Conservation (phyloP, 2,888 invertebrate genomes). For the Diplazon laetatorius region DNA sequence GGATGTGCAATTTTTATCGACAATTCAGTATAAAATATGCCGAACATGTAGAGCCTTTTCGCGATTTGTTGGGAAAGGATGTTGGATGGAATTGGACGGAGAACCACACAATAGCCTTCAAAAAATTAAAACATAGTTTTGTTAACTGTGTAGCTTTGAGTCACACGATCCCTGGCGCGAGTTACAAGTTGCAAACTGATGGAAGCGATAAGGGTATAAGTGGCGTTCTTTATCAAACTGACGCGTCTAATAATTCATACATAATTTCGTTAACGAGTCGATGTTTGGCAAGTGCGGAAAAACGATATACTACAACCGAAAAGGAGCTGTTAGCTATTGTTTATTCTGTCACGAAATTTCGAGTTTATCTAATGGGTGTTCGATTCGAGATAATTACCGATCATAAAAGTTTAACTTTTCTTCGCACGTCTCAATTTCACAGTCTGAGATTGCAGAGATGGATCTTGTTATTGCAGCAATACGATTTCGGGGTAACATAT, state of each 20-base stretch:
- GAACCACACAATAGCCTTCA: conserved; percentile 51
- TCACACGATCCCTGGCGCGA: conserved; percentile 38
- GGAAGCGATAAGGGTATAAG: conserved; percentile 54
- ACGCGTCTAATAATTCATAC: too few relatives aligned
- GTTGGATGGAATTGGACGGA: conserved; percentile 51
- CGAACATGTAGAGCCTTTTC: conserved; percentile 46
- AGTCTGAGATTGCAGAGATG: conserved; percentile 59
- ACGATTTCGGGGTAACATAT: conserved; percentile 43
- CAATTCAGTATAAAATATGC: conserved; percentile 44
- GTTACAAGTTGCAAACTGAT: conserved; percentile 61
- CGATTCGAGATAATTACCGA: too few relatives aligned
- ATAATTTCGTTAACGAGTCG: conserved; percentile 68
- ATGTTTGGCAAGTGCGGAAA: conserved; percentile 30
- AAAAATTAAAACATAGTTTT: conserved; percentile 32
- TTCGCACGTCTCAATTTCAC: too few relatives aligned
- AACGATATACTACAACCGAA: conserved; percentile 40
- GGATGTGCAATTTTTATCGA: conserved; percentile 53
- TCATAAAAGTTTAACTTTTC: conserved; percentile 43
- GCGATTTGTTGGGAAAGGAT: conserved; percentile 36
- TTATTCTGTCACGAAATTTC: conserved; percentile 34
- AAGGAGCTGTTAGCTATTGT: conserved; percentile 51
- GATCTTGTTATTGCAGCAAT: conserved; percentile 53
- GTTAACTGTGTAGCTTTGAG: conserved; percentile 51
- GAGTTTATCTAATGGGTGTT: conserved; percentile 32
- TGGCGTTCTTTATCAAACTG: conserved; percentile 64